Evolutionary conservation across 2,113 vertebrate genomes (phyloP), one percentile per base, ranked within the genome.

Genomic region (Odobenus rosmarus): DNA sequence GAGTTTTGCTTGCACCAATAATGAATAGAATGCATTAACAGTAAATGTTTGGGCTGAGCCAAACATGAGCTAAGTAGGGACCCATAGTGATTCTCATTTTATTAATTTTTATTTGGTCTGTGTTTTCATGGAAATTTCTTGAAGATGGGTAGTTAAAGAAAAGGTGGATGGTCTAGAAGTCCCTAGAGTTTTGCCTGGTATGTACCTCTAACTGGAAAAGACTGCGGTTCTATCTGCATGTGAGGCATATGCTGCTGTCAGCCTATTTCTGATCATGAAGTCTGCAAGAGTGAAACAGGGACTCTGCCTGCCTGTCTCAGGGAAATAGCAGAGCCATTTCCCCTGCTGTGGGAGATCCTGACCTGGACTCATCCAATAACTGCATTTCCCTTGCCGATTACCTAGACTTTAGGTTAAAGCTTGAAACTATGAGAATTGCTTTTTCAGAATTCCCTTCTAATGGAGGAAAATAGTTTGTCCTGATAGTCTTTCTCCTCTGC

Each of bases 371-470:
- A 13, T 0, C 55, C 51, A 8, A 6, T 39, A 81, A 39, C 24
- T 19, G n/a, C 6, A 51, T 93, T 88, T 86, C 49, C 21, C 93
- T 88, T 77, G 80, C 33, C 53, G 49, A 77, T 97, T 49, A 53
- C 62, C 53, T 61, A 67, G 33, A 85, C n/a, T 95, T 93, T 33
- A 86, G 26, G 33, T 82, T 71, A 64, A 94, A 80, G 39, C 89
- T 16, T 46, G 5, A 92, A 94, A 91, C 18, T 6, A 51, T 19
- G 33, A 85, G 51, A 87, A 74, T 11, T 77, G 5, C 36, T 96
- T 96, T 93, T 92, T 36, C 59, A 77, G 74, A 77, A 53, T 80
- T 82, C 26, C 74, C 74, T 93, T 69, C 57, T 79, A 33, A 67
- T 39, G 31, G 53, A 59, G 49, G 23, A 82, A 31, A 80, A 53